Evolutionary conservation across 2,888 invertebrate species (phyloP).

Genomic region (Agrochola circellaris): DNA sequence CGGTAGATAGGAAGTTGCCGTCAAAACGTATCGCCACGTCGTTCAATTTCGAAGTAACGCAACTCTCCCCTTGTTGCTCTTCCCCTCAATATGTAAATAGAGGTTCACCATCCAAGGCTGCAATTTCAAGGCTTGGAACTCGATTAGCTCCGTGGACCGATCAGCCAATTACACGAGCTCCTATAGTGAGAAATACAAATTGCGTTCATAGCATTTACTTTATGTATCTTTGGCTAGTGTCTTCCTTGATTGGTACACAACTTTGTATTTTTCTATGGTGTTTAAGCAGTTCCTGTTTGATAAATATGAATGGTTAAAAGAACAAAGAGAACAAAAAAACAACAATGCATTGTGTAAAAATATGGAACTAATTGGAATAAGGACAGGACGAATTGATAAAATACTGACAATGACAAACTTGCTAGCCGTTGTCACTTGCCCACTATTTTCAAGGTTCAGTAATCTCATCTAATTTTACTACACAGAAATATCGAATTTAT

Average conservation of each 20-base stretch:
- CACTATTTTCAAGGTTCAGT: not conserved
- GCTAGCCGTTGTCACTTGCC: not conserved
- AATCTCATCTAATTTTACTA: not conserved
- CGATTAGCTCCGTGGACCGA: slow-evolving; percentile 46
- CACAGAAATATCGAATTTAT: not conserved
- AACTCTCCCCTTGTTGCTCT: too few relatives aligned
- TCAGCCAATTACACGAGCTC: slow-evolving; percentile 39
- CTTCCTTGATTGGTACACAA: not conserved
- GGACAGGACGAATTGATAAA: too few relatives aligned
- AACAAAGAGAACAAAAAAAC: not conserved
- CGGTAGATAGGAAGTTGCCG: not conserved
- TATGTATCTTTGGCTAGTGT: not conserved
- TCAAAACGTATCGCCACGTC: not conserved
- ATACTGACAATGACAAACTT: too few relatives aligned
- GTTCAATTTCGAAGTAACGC: slow-evolving; percentile 35
- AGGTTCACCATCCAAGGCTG: slow-evolving; percentile 41
- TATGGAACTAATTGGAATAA: not conserved
- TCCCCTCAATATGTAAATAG: slow-evolving; percentile 52
- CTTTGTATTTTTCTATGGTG: not conserved
- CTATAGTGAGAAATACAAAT: slow-evolving; percentile 26
- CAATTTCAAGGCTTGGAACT: slow-evolving; percentile 48
- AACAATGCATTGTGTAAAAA: not conserved
- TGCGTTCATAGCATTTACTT: not conserved
- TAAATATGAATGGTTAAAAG: not conserved
- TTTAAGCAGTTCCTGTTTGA: not conserved